Evolutionary conservation across 2,888 invertebrate species (phyloP), one percentile per base, ranked within the genome.

Genomic region (Ophraella communa): DNA sequence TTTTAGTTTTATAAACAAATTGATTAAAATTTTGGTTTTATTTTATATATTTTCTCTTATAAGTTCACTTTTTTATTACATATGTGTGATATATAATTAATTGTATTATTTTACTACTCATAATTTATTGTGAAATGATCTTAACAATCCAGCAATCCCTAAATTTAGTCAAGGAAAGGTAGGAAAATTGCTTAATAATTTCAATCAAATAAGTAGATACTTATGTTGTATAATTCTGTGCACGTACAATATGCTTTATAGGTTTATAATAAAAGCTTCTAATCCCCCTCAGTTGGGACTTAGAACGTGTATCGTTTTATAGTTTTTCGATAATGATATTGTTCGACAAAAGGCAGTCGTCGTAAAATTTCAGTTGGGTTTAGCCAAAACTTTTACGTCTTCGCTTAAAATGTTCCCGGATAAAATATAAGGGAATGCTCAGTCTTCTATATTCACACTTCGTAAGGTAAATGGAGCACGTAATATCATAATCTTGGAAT

Each of bases 401-500:
- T 33, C 39, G 58, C 58, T 52, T 30, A 14, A 18, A 24, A 11
- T 30, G 44, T 44, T 56, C 27, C 30, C 27, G 20, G 14, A 49
- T 35, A 35, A 35, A 57, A 57, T 49, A 45, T 44, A 44, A 56
- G 42, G 52, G 42, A 59, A 59, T 27, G 23, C 35, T 49, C 21
- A 49, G 57, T 57, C 47, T 39, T 67, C 57, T 65, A 61, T 65
- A 67, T 67, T 67, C 67, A 63, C 64, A 67, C 62, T 53, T 60
- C 65, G 65, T 65, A 45, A 47, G 63, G 61, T 65, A 65, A 66
- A 66, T 64, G 64, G 62, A 59, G 68, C 58, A 66, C 68, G 68
- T 68, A 62, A 68, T 64, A 55, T 64, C 68, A 68, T 68, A 68
- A 66, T 66, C 60, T 20, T 24, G 23, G 49, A 57, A 49, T 57